Evolutionary conservation across 2,888 invertebrate genomes (phyloP), one percentile per base, ranked within the genome.

Genomic region (Ichneumoninae sp.): DNA sequence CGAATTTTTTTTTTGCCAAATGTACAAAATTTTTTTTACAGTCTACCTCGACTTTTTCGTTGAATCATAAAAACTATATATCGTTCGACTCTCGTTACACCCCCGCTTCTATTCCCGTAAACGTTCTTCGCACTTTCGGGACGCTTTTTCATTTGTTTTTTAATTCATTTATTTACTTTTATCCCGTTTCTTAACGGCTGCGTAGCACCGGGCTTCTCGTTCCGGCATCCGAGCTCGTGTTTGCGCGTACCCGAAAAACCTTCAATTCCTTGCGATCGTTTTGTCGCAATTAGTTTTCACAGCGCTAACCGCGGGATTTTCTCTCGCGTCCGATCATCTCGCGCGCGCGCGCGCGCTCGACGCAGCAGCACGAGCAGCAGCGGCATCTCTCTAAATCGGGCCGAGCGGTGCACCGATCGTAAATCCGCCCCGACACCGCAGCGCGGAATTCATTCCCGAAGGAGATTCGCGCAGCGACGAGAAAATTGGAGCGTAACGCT

Each of bases 401-500:
- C 76, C 26, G 52, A 44, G 76, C 36, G 68, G 47, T 52, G 66
- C 88, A 73, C 77, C 88, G 89, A 89, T 90, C 91, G 90, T 91
- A 90, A 90, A 91, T 90, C 87, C 89, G 87, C 85, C 86, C 78
- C 87, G 90, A 88, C 89, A 88, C 83, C 86, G 88, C 63, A 77
- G 81, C 86, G 85, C 88, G 86, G 89, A 88, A 89, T 90, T 88
- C 88, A 88, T 88, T 83, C 86, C 81, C 87, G 89, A 88, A 85
- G 82, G 82, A 81, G 85, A 85, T 86, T 82, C 88, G 88, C 86
- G 86, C 86, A 83, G 87, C 87, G 73, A 66, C 87, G 87, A 73
- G 90, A 90, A 91, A 90, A 91, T 89, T 91, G 91, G 91, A 90
- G 90, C 90, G 88, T 88, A 89, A 88, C 88, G 85, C 81, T 57